Evolutionary conservation across 23 tunicate genomes (phyloP).

Genomic region (Trididemnum clinides): DNA sequence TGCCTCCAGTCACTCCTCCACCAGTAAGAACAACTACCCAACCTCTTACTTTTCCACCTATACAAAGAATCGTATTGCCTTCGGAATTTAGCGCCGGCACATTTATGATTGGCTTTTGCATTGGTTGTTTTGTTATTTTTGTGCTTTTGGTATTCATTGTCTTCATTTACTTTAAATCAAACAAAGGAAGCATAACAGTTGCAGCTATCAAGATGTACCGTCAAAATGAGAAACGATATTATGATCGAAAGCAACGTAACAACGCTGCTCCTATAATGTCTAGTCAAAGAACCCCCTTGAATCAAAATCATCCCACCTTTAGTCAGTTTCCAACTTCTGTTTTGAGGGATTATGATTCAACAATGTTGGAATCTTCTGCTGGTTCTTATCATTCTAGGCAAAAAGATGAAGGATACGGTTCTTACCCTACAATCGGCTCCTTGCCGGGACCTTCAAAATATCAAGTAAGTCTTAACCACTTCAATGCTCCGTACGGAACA

Average conservation of each 20-base stretch:
- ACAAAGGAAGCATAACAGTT: neutral
- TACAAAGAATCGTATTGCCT: neutral
- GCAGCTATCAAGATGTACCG: slow-evolving; percentile 9
- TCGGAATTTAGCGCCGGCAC: neutral
- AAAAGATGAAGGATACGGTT: slow-evolving; percentile 4
- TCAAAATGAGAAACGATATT: slow-evolving; percentile 7
- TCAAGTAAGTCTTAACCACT: neutral
- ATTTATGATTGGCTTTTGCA: slow-evolving; percentile 9
- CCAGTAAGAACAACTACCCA: neutral
- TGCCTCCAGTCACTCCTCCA: neutral
- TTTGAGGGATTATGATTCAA: neutral
- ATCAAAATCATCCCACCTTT: neutral
- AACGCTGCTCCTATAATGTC: neutral
- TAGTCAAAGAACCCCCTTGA: neutral
- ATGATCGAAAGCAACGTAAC: slow-evolving; percentile 16
- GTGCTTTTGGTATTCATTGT: neutral
- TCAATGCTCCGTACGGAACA: neutral
- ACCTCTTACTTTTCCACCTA: no score
- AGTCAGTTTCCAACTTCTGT: neutral
- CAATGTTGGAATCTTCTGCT: neutral
- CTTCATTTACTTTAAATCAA: neutral
- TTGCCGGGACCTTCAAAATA: neutral
- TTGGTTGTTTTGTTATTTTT: neutral
- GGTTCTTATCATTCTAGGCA: neutral
- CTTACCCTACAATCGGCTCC: neutral